These are phyloP conservation scores for Holocentrus rufus DNA, from an alignment of 2,797 vertebrate genomes.

Conservation along the genomic window DNA sequence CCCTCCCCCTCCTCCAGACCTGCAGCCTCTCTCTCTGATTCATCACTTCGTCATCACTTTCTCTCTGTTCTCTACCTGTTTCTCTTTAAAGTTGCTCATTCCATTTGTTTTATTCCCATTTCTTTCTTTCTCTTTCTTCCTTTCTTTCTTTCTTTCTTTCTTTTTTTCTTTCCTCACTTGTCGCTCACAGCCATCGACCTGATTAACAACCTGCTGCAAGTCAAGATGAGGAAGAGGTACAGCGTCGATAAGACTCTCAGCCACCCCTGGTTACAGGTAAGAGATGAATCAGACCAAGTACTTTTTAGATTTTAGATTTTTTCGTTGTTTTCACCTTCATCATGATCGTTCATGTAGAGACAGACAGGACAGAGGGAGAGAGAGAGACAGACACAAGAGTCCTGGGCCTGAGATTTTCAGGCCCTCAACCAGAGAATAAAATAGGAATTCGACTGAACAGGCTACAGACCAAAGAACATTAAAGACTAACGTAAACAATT, in stretches of 20 bases:
- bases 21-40: not conserved
- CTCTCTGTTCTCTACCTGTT: not conserved
- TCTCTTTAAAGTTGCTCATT: not conserved
- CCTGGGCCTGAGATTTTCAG: too few relatives aligned
- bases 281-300: not conserved
- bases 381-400: too few relatives aligned
- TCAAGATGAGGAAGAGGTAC: slow-evolving; percentile 99
- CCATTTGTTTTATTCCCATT: not conserved
- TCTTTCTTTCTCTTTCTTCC: slow-evolving; percentile 6
- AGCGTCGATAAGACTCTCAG: slow-evolving; percentile 98
- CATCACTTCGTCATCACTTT: not conserved
- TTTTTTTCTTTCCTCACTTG: not conserved
- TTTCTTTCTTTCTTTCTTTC: not conserved
- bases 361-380: too few relatives aligned
- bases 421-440: too few relatives aligned
- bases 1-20: not conserved
- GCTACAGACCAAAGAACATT: too few relatives aligned
- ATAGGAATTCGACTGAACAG: too few relatives aligned
- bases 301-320: too few relatives aligned
- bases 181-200: slow-evolving; percentile 90
- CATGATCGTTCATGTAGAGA: too few relatives aligned
- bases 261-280: slow-evolving; percentile 91
- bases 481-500: too few relatives aligned
- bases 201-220: slow-evolving; percentile 98
- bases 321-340: too few relatives aligned